These are phyloP conservation scores for Uria aalge DNA, from an alignment of 2,113 vertebrate species.

Conservation along the genomic window DNA sequence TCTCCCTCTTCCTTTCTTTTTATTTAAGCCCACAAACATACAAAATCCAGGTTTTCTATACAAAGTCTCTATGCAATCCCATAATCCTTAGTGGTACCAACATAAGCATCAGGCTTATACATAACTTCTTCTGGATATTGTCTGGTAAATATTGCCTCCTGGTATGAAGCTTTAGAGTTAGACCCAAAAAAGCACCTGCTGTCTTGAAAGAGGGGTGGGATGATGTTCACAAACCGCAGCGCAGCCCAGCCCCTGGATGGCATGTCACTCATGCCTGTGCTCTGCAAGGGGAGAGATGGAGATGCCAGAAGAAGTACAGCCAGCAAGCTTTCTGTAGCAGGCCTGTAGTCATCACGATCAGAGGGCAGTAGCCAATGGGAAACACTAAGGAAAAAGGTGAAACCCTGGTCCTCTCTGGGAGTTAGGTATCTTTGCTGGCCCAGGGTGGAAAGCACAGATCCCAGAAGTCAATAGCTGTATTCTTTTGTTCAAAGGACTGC, in stretches of 20 bases:
- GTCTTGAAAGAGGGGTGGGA: background rate
- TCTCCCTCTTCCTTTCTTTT: background rate
- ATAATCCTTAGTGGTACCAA: background rate
- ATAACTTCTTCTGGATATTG: background rate
- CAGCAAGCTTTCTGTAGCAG: background rate
- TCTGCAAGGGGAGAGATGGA: background rate
- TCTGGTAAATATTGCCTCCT: background rate
- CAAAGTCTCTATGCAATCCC: background rate
- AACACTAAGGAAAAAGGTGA: background rate
- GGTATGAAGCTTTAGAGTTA: background rate
- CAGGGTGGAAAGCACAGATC: background rate
- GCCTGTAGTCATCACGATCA: background rate
- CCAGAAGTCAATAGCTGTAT: background rate
- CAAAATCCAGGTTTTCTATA: background rate
- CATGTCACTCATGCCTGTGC: accelerated
- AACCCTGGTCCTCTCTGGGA: background rate
- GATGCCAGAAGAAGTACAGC: background rate
- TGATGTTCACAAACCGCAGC: background rate
- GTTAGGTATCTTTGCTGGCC: background rate
- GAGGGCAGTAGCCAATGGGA: background rate
- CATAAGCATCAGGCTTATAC: background rate
- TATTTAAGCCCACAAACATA: background rate
- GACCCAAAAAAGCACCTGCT: background rate
- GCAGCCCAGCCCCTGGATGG: background rate
- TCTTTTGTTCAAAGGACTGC: background rate